phyloP scores from a whole-genome alignment of 2,113 vertebrate genomes.

The Periophthalmodon schlosseri region DNA sequence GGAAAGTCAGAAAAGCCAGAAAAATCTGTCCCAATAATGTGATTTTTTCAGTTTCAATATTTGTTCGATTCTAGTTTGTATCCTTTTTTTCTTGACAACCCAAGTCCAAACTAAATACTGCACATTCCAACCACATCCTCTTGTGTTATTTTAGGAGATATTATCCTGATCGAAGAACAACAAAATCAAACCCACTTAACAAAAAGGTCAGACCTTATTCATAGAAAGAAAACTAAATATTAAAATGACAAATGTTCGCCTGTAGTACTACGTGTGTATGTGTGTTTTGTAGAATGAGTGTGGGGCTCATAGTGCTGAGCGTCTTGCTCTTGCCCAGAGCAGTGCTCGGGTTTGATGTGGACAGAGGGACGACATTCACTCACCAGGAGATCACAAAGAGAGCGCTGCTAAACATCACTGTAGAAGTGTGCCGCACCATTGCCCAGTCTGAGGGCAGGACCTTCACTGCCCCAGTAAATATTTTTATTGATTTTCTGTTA shows the following conservation, averaged over 20 bases:
- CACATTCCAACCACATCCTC: background rate
- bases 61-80: no score
- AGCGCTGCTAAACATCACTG: background rate
- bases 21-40: no score
- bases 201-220: background rate
- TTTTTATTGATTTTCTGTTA: background rate
- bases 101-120: background rate
- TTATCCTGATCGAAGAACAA: background rate
- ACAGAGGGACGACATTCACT: background rate
- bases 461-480: constrained; percentile 8
- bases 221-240: background rate
- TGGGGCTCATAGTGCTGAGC: background rate
- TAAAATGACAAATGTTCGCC: no score
- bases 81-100: no score
- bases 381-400: constrained; percentile 7
- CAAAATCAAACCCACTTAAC: background rate
- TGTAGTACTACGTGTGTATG: no score
- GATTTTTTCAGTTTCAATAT: no score
- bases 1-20: no score
- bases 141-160: background rate
- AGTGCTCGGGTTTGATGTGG: background rate
- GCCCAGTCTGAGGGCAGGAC: background rate
- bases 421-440: background rate
- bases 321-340: background rate
- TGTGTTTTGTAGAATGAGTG: background rate